A percentile compares a stretch with the other conserved stretches of the same genome.
Conservation (phyloP, 1,140 invertebrate species). For the Gerris buenoi region DNA sequence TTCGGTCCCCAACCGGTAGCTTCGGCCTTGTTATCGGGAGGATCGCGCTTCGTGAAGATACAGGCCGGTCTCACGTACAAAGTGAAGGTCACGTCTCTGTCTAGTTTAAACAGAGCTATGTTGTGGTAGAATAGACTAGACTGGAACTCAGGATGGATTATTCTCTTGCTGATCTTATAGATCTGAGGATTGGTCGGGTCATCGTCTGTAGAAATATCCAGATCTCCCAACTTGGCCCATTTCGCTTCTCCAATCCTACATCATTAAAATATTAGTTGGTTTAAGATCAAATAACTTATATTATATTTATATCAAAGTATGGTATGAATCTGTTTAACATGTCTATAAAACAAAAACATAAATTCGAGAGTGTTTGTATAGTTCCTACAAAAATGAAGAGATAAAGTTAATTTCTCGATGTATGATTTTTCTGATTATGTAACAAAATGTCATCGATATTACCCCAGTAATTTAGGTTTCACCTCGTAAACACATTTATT, state of each 20-base stretch:
- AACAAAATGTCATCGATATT: too few species aligned
- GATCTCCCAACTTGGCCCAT: conserved; percentile 35
- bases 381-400: too few species aligned
- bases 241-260: conserved; percentile 18
- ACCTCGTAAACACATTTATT: too few species aligned
- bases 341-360: too few species aligned
- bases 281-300: too few species aligned
- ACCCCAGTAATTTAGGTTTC: too few species aligned
- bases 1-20: conserved; percentile 14
- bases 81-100: conserved; percentile 31
- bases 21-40: background rate
- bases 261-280: too few species aligned
- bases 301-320: too few species aligned
- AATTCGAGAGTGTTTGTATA: too few species aligned
- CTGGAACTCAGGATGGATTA: conserved; percentile 34
- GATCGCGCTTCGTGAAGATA: conserved; percentile 16
- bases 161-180: conserved; percentile 28
- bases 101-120: conserved; percentile 37
- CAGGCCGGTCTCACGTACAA: conserved; percentile 38
- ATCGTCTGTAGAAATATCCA: conserved; percentile 30
- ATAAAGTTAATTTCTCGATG: too few species aligned
- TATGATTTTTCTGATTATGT: too few species aligned
- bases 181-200: conserved; percentile 32
- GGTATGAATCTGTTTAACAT: too few species aligned
- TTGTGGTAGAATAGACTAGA: conserved; percentile 35